Percentiles rank a stretch among this genome's conserved stretches.
phyloP scores from a whole-genome alignment of 1,140 invertebrate species.

The Aphidius gifuensis region DNA sequence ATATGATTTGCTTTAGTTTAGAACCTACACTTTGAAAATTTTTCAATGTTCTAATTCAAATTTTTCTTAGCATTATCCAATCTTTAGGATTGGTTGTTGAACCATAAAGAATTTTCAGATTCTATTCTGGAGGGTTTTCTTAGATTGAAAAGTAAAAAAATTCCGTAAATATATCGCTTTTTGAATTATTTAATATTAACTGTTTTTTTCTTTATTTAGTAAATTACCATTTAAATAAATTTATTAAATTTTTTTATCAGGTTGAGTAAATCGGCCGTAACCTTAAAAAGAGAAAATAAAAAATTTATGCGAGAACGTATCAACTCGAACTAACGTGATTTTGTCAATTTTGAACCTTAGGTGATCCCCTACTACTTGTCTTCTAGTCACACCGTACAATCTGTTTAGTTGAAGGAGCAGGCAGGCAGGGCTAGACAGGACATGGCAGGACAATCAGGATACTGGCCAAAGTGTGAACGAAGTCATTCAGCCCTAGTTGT shows the following conservation, averaged over 20 bases:
- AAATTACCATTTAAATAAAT: neutral
- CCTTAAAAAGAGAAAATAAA: neutral
- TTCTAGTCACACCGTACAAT: conserved; percentile 52
- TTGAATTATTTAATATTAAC: too few relatives aligned
- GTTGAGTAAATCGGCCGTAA: neutral
- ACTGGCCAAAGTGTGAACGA: too few relatives aligned
- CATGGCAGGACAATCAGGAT: conserved; percentile 43
- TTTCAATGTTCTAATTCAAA: too few relatives aligned
- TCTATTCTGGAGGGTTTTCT: too few relatives aligned
- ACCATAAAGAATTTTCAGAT: too few relatives aligned
- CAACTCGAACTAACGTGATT: conserved; percentile 48
- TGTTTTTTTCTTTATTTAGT: neutral
- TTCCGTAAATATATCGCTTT: too few relatives aligned
- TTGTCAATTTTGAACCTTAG: conserved; percentile 56
- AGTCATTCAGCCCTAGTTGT: too few relatives aligned
- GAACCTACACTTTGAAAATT: too few relatives aligned
- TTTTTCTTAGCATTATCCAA: too few relatives aligned
- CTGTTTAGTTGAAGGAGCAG: conserved; percentile 51
- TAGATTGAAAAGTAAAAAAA: too few relatives aligned
- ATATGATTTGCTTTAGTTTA: too few relatives aligned
- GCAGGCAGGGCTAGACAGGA: conserved; percentile 47
- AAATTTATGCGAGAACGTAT: neutral
- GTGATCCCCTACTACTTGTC: conserved; percentile 55
- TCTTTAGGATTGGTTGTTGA: too few relatives aligned
- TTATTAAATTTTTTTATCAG: neutral